Percentiles rank a stretch among this genome's conserved stretches.
Conservation (phyloP, 53 echinoderm and acorn worm species). For the Zoroaster sp. region DNA sequence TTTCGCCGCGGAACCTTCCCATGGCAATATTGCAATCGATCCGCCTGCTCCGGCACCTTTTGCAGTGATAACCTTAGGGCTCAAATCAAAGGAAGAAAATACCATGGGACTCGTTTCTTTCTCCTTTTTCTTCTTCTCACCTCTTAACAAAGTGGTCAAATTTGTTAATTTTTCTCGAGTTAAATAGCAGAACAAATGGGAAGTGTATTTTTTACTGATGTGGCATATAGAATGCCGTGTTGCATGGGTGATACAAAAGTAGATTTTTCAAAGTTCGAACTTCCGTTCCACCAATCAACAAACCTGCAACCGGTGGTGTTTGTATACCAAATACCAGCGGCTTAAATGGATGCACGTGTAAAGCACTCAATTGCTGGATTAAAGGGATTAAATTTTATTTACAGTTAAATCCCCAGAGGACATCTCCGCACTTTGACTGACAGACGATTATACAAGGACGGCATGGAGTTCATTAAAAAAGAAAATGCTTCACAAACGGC, state of each 20-base stretch:
- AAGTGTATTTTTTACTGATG: too few relatives aligned
- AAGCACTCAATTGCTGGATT: conserved; percentile 39
- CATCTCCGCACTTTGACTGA: conserved; percentile 36
- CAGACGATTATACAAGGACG: conserved; percentile 32
- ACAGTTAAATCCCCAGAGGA: conserved; percentile 54
- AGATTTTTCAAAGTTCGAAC: too few relatives aligned
- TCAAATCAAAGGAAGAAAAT: background rate
- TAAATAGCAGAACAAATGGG: too few relatives aligned
- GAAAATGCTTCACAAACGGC: background rate
- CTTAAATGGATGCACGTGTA: conserved; percentile 41
- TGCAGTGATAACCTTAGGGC: background rate
- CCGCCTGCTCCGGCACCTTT: background rate
- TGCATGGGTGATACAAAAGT: too few relatives aligned
- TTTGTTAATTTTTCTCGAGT: too few relatives aligned
- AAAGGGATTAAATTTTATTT: conserved; percentile 57
- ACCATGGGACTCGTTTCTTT: background rate
- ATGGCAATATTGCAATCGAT: conserved; percentile 31
- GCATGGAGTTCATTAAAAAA: conserved; percentile 13
- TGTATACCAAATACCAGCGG: conserved; percentile 31
- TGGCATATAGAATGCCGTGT: too few relatives aligned
- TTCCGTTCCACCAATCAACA: too few relatives aligned
- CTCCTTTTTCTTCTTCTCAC: too few relatives aligned
- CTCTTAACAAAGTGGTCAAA: too few relatives aligned
- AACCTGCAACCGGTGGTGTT: background rate
- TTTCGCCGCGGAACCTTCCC: conserved; percentile 27